Base-by-base conservation (phyloP, 1,140 invertebrate genomes). In the Drosophila insularis region DNA sequence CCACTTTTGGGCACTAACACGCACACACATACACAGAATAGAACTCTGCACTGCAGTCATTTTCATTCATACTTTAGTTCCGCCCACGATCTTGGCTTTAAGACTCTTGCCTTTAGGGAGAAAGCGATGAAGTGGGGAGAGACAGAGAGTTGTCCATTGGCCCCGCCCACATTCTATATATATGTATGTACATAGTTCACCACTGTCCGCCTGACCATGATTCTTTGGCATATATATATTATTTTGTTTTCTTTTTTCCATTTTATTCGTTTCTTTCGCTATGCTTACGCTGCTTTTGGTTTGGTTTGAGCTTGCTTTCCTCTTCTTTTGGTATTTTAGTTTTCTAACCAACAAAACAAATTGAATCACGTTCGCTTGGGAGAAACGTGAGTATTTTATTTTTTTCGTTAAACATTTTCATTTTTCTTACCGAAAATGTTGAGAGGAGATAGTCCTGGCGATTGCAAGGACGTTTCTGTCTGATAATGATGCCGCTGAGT, bases 331-430 rank as follows among this genome's bases (percentile, higher is more conserved):
- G 82, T 86, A 81, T 86, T 86, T 86, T 86, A 86, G 82, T 86
- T 86, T 86, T 86, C 82, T 81, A 89, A 82, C 82, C 82, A 89
- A 87, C 82, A 87, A 87, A 87, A 87, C 82, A 87, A 87, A 87
- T 87, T 87, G 82, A 87, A 87, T 87, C 82, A 87, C 82, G 82
- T 87, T 87, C 82, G 82, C 82, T 46, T 80, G 76, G 76, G 76
- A 87, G 72, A 72, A 87, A 87, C 82, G 82, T 87, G 82, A 87
- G 82, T 87, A 87, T 87, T 87, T 87, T 87, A 89, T 87, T 89
- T 87, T 89, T 89, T 82, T 74, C 82, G 82, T 87, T 87, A 89
- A 87, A 87, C 82, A 87, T 87, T 87, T 87, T 87, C 84, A 89
- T 89, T 87, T 87, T 89, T 89, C 82, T 82, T 82, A 27, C 54